These are phyloP conservation scores for Synchiropus splendidus DNA, from an alignment of 2,113 vertebrate species.

Conservation along the genomic window DNA sequence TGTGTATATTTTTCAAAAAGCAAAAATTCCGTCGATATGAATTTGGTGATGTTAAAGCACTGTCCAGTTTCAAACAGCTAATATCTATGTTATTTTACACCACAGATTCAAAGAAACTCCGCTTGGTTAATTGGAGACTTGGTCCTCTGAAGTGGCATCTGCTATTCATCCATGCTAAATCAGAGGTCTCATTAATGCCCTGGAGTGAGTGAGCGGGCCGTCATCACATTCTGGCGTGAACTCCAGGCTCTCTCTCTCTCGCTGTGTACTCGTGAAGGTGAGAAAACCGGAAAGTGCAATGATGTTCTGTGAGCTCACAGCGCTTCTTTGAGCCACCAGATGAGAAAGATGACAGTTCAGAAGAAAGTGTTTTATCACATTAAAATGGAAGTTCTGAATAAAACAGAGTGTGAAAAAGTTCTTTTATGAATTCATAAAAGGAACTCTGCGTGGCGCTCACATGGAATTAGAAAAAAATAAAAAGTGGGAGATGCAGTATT, in stretches of 20 bases:
- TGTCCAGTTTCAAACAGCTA: too few species aligned
- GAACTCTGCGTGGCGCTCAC: slow-evolving; percentile 8
- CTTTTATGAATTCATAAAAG: slow-evolving; percentile 19
- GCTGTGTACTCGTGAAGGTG: slow-evolving; percentile 44
- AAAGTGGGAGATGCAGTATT: slow-evolving; percentile 6
- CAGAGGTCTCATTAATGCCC: slow-evolving; percentile 35
- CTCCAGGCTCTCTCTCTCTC: slow-evolving; percentile 49
- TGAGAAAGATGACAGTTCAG: slow-evolving; percentile 31
- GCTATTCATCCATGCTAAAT: slow-evolving; percentile 29
- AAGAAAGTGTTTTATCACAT: slow-evolving; percentile 50
- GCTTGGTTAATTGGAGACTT: too few species aligned
- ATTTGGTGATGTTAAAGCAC: too few species aligned
- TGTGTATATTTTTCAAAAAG: too few species aligned
- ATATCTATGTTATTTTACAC: too few species aligned
- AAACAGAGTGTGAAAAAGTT: slow-evolving; percentile 33
- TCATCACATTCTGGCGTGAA: slow-evolving; percentile 36
- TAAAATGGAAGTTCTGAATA: slow-evolving; percentile 41
- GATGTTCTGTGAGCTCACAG: slow-evolving; percentile 39
- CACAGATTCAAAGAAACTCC: too few species aligned
- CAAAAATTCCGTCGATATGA: too few species aligned
- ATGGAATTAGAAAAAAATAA: neutral
- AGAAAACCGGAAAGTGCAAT: slow-evolving; percentile 54
- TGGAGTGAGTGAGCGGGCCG: slow-evolving; percentile 40
- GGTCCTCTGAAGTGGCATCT: neutral
- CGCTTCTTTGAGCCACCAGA: slow-evolving; percentile 34